Evolutionary conservation across 2,888 invertebrate genomes (phyloP).

Genomic region (Melipona bicolor): DNA sequence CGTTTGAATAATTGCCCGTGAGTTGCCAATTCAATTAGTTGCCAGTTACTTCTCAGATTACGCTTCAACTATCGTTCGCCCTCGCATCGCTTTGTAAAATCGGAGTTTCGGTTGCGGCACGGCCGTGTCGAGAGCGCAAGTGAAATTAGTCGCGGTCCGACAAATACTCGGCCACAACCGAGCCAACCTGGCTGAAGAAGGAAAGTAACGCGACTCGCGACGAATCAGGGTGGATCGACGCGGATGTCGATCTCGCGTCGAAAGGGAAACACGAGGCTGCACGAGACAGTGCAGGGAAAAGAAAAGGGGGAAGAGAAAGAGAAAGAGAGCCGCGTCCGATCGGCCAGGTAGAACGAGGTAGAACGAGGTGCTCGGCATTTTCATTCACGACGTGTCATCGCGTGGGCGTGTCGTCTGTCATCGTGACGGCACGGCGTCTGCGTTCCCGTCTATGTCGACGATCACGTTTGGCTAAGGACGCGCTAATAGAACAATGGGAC

Average conservation of each 20-base stretch:
- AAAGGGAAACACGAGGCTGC: conserved; percentile 33
- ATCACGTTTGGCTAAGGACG: conserved; percentile 36
- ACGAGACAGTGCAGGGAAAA: background rate
- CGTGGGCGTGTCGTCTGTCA: conserved; percentile 59
- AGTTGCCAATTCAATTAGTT: background rate
- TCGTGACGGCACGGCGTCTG: conserved; percentile 30
- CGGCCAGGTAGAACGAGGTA: conserved; percentile 22
- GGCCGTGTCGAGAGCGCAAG: conserved; percentile 70
- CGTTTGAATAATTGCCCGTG: background rate
- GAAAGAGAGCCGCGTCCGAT: background rate
- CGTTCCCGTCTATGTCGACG: conserved; percentile 32
- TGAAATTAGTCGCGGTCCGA: conserved; percentile 74
- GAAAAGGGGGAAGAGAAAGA: conserved; percentile 14
- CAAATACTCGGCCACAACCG: conserved; percentile 48
- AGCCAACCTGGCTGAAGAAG: conserved; percentile 48
- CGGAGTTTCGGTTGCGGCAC: conserved; percentile 52
- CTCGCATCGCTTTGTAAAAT: conserved; percentile 46
- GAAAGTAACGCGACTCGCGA: conserved; percentile 65
- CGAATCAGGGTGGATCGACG: conserved; percentile 66
- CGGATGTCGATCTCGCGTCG: conserved; percentile 42
- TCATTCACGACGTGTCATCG: conserved; percentile 63
- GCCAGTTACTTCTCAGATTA: background rate
- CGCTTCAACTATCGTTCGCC: background rate
- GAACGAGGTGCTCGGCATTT: conserved; percentile 42
- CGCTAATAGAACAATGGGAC: conserved; percentile 51